Base-by-base conservation (phyloP, 2,113 vertebrate genomes). In the Brachyistius frenatus region DNA sequence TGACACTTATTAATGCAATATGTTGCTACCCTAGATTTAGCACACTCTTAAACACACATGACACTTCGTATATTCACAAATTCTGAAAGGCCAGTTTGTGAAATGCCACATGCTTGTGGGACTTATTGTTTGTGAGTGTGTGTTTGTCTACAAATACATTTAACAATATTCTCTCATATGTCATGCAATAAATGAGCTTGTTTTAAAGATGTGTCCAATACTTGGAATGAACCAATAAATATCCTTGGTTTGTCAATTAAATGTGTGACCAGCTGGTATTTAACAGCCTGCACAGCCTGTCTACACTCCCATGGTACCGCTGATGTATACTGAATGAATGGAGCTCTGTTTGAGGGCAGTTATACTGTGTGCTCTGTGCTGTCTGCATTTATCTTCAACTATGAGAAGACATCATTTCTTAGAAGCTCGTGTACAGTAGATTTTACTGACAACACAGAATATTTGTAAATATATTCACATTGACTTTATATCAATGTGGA, bases 1-100 rank as follows among this genome's bases (percentile, higher is more conserved):
- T 73, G 84, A 88, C 80, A 81, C 85, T 83, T 81, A 86, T 85
- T 85, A 83, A 86, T 70, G 66, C 79, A 76, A 53, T 57, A 46
- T 37, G 71, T 80, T 73, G 49, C 79, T 33, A 14, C 46, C 44
- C 32, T 11, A 9, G 53, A 84, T 90, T 81, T 84, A 87, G 69
- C 72, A 56, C 77, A 39, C 80, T 69, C 57, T 68, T 64, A 83
- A 80, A 84, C 7, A 69, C 76, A 67, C 64, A 58, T 23, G 66
- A 60, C 84, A 77, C 77, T 87, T 72, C 70, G 39, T 75, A 73
- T 77, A 86, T 69, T 64, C 82, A 73, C 44, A 57, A 13, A 41
- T 41, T 50, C 60, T 77, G 47, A 81, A 87, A 88, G 80, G 84
- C 53, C 84, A 76, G 16, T 65, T 53, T 61, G 5, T 65, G 13